These are phyloP conservation scores for Poeciliopsis paucimaculata DNA, from an alignment of 2,797 vertebrate species.

Conservation along the genomic window DNA sequence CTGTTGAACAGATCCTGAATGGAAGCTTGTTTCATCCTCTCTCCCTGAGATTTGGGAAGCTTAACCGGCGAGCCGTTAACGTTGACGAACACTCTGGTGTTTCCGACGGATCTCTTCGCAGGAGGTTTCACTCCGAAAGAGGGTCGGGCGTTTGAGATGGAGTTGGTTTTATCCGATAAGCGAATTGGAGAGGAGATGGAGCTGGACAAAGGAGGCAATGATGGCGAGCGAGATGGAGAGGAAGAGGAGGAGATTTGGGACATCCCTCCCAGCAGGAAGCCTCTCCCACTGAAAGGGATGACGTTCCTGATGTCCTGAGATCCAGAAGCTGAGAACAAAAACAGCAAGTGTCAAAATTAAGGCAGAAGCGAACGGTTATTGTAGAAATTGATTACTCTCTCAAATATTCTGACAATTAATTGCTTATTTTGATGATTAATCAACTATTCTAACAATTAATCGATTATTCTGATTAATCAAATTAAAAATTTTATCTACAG, in stretches of 20 bases:
- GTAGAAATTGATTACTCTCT: too few species aligned
- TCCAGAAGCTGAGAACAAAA: slow-evolving; percentile 69
- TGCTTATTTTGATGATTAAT: too few species aligned
- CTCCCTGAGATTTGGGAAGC: slow-evolving; percentile 55
- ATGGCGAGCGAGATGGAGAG: slow-evolving; percentile 36
- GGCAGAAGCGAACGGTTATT: too few species aligned
- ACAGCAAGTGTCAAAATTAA: slow-evolving; percentile 8
- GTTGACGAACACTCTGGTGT: slow-evolving; percentile 78
- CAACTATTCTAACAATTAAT: too few species aligned
- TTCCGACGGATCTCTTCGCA: slow-evolving; percentile 77
- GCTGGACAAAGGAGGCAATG: slow-evolving; percentile 22
- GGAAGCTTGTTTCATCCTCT: slow-evolving; percentile 64
- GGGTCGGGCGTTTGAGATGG: slow-evolving; percentile 15
- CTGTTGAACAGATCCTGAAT: slow-evolving; percentile 69
- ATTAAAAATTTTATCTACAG: too few species aligned
- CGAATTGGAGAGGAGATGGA: slow-evolving; percentile 30
- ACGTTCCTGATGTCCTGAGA: slow-evolving; percentile 75
- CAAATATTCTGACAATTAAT: too few species aligned
- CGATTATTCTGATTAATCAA: too few species aligned
- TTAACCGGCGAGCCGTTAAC: slow-evolving; percentile 82
- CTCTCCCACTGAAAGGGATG: slow-evolving; percentile 88
- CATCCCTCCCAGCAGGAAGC: slow-evolving; percentile 84
- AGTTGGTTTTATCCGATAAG: neutral
- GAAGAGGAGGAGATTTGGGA: slow-evolving; percentile 32
- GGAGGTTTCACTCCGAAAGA: slow-evolving; percentile 31